These are phyloP conservation scores for Heliothis subflexa DNA, from an alignment of 1,140 invertebrate species.

Conservation along the genomic window DNA sequence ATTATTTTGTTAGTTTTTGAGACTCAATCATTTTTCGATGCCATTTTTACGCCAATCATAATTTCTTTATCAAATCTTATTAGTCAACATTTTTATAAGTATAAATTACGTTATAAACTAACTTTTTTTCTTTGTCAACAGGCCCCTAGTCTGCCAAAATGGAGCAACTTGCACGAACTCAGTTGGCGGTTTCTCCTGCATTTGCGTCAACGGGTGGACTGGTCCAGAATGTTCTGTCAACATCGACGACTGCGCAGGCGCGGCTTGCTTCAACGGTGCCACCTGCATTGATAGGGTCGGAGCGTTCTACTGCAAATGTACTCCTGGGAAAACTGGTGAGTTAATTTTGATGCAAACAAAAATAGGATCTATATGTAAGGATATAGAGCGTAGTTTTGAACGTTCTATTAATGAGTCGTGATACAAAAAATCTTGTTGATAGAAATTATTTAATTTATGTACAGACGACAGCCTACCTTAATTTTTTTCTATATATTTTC, in stretches of 20 bases:
- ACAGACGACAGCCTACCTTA: too few species aligned
- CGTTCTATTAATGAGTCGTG: too few species aligned
- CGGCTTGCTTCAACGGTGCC: conserved; percentile 98
- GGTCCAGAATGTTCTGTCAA: conserved; percentile 96
- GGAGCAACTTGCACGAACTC: conserved; percentile 98
- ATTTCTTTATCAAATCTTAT: too few species aligned
- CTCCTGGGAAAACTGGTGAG: conserved; percentile 96
- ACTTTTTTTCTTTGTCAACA: conserved; percentile 54
- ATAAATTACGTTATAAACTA: too few species aligned
- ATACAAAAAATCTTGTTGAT: too few species aligned
- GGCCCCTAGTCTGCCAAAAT: conserved; percentile 96
- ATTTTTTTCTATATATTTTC: neutral
- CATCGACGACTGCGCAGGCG: conserved; percentile 96
- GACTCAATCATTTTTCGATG: too few species aligned
- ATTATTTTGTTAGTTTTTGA: neutral
- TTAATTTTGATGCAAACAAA: neutral
- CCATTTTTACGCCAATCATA: neutral
- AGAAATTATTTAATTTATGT: too few species aligned
- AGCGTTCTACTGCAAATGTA: conserved; percentile 97
- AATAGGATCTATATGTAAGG: too few species aligned
- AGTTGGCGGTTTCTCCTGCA: conserved; percentile 96
- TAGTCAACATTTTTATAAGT: too few species aligned
- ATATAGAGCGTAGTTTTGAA: too few species aligned
- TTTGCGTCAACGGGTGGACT: conserved; percentile 98
- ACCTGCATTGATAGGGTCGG: conserved; percentile 98